Percentiles rank a stretch among this genome's conserved stretches.
phyloP scores from a whole-genome alignment of 2,888 invertebrate species.

The Lymantria monacha region DNA sequence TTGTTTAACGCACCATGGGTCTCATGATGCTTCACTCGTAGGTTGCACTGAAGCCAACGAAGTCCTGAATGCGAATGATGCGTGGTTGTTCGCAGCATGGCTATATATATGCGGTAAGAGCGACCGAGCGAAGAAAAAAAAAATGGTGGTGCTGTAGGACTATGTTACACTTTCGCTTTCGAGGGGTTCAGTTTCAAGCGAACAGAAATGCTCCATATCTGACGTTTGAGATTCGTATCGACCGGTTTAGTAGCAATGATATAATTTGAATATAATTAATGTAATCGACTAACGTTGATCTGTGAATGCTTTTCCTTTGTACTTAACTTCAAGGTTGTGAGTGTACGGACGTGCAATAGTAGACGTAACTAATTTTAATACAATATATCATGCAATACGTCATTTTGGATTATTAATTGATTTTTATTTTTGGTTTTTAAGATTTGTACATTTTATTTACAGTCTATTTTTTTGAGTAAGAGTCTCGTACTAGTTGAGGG shows the following conservation, averaged over 20 bases:
- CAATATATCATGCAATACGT: background rate
- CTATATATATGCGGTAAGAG: conserved; percentile 78
- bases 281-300: conserved; percentile 32
- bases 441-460: background rate
- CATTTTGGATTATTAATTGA: background rate
- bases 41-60: conserved; percentile 81
- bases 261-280: conserved; percentile 39
- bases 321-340: conserved; percentile 27
- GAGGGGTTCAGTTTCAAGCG: conserved; percentile 61
- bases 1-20: conserved; percentile 73
- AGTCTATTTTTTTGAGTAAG: background rate
- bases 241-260: conserved; percentile 46
- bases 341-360: conserved; percentile 6
- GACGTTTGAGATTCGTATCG: conserved; percentile 38
- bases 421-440: background rate
- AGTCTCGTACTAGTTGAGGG: background rate
- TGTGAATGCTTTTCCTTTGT: conserved; percentile 37
- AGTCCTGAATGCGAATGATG: conserved; percentile 82
- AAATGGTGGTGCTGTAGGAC: conserved; percentile 73
- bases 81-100: conserved; percentile 64
- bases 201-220: conserved; percentile 69
- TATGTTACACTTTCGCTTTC: conserved; percentile 80
- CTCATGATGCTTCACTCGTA: conserved; percentile 78
- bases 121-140: conserved; percentile 76
- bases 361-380: background rate